phyloP scores from a whole-genome alignment of 2,797 vertebrate species.

The Cheirogaleus major region DNA sequence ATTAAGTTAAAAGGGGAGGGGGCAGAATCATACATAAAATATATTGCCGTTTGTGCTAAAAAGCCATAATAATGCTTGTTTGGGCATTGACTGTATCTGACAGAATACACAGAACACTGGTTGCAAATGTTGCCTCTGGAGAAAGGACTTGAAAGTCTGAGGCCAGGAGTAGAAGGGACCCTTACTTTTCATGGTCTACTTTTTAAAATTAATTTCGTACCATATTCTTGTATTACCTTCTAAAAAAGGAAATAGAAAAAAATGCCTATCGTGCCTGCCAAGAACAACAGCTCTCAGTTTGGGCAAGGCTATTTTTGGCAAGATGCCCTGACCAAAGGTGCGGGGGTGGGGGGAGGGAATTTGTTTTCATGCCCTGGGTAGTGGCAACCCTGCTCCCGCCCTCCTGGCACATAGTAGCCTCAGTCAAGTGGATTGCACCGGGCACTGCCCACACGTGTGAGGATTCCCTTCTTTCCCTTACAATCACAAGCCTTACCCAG shows the following conservation, averaged over 20 bases:
- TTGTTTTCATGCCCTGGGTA: slow-evolving; percentile 26
- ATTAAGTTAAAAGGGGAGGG: background rate
- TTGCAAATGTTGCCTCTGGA: background rate
- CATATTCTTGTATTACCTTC: background rate
- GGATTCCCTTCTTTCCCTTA: slow-evolving; percentile 28
- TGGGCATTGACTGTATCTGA: background rate
- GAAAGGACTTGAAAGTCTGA: background rate
- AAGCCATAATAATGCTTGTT: background rate
- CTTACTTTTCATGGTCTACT: background rate
- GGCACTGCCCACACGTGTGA: background rate
- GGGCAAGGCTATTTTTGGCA: background rate
- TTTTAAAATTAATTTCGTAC: background rate
- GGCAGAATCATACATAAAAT: background rate
- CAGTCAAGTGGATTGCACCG: background rate
- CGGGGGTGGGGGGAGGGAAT: background rate
- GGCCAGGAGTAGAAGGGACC: background rate
- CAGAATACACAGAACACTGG: background rate
- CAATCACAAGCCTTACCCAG: background rate
- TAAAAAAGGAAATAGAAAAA: background rate
- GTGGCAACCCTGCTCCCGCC: slow-evolving; percentile 39
- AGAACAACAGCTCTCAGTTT: background rate
- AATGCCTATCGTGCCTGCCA: background rate
- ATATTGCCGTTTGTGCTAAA: background rate
- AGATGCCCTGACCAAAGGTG: background rate
- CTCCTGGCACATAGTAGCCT: background rate